Evolutionary conservation across 2,888 invertebrate species (phyloP).

Genomic region (Dioctria linearis): DNA sequence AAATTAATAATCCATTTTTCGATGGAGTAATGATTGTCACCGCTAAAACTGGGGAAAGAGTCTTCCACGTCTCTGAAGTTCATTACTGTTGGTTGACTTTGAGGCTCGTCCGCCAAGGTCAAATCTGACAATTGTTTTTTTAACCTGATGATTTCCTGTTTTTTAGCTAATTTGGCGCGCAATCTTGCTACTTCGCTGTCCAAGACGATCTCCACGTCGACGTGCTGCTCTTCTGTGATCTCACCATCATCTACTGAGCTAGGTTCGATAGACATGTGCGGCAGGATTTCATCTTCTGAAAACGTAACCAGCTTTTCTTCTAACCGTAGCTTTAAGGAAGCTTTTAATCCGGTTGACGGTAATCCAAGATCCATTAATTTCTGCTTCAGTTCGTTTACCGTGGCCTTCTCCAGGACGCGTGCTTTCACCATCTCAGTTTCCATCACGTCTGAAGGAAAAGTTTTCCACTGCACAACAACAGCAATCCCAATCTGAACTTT

Average conservation of each 20-base stretch:
- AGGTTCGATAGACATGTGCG: neutral
- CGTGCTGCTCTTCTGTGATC: no score
- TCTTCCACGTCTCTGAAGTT: slow-evolving; percentile 28
- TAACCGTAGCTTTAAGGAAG: slow-evolving; percentile 14
- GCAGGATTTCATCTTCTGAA: neutral
- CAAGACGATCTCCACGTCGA: no score
- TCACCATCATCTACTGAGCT: neutral
- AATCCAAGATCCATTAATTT: slow-evolving; percentile 15
- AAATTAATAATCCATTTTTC: slow-evolving; percentile 15
- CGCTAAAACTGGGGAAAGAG: slow-evolving; percentile 18
- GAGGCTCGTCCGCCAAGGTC: neutral
- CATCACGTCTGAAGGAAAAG: slow-evolving; percentile 13
- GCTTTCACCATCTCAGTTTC: slow-evolving; percentile 1
- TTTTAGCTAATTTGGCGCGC: no score
- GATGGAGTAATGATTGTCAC: slow-evolving; percentile 9
- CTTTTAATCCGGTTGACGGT: slow-evolving; percentile 6
- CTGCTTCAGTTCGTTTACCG: neutral
- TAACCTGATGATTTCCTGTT: no score
- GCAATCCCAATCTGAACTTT: neutral
- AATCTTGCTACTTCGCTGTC: no score
- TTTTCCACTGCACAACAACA: neutral
- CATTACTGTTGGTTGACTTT: neutral
- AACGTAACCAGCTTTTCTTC: neutral
- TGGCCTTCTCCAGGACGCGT: slow-evolving; percentile 29
- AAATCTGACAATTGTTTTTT: neutral